Base-by-base conservation (phyloP, 2,113 vertebrate species). In the Sander vitreus region DNA sequence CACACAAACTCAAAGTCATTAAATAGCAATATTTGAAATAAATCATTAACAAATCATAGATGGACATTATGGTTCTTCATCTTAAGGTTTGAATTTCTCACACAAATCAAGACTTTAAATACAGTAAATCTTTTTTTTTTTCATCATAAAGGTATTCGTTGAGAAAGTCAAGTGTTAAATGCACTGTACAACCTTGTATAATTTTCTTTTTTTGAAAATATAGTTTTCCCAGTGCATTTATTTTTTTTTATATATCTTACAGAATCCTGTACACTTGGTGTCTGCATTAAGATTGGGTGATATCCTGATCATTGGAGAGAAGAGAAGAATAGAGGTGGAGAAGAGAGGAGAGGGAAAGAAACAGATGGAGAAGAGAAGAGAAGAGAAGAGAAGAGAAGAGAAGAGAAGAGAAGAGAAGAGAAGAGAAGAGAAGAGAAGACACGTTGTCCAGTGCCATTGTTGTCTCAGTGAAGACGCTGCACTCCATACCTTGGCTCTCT, bases 401-500 rank as follows among this genome's bases (percentile, higher is more conserved):
- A 63, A 55, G 65, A 73, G 72, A 76, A 73, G 72, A 69, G 33
- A 59, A 76, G 18, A 78, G 66, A 33, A 57, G 84, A 84, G 54
- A 51, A 25, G 50, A 66, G 73, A 63, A 55, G 65, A 73, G 67
- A 73, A 69, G 73, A 70, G 36, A 60, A 73, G 18, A 78, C 63
- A 36, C 50, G 84, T 80, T 69, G 48, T 87, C 81, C 84, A 73
- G 75, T 63, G 86, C 36, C 55, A 0, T 47, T 30, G 58, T 55
- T 65, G 76, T 58, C 90, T 95, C 93, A 95, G 93, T 91, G 93
- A 64, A 93, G 92, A 73, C 89, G 90, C 67, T 93, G 94, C 43
- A 93, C 92, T 76, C 93, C 92, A 2, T 93, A 92, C 43, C 93
- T 81, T 1, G 92, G 93, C 74, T 95, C 93, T 90, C 91, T 80